phyloP scores from a whole-genome alignment of 2,888 invertebrate species.

The Drosophila koepferae region DNA sequence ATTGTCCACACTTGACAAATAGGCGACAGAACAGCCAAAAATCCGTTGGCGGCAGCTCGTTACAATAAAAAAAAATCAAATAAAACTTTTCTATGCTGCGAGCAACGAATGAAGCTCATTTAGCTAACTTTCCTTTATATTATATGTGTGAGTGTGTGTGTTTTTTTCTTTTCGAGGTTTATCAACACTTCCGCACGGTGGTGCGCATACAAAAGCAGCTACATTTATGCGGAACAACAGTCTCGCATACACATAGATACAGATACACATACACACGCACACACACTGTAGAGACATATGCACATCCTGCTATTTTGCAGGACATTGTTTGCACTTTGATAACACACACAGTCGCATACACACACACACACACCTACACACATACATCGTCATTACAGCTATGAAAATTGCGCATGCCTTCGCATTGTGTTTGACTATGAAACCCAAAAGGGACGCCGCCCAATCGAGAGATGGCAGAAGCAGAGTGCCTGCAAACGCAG shows the following conservation, averaged over 20 bases:
- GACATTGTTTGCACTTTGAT: constrained; percentile 79
- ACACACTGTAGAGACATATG: constrained; percentile 52
- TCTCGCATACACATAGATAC: constrained; percentile 20
- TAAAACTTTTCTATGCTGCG: constrained; percentile 29
- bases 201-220: constrained; percentile 72
- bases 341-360: constrained; percentile 45
- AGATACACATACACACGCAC: constrained; percentile 55
- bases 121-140: constrained; percentile 18
- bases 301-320: constrained; percentile 79
- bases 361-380: constrained; percentile 17
- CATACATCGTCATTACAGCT: constrained; percentile 63
- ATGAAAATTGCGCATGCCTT: constrained; percentile 76
- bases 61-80: not conserved
- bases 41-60: constrained; percentile 2
- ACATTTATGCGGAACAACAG: constrained; percentile 63
- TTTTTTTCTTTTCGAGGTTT: constrained; percentile 49
- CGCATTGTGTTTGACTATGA: constrained; percentile 71
- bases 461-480: not conserved
- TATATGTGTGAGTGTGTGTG: no score
- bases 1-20: constrained; percentile 34
- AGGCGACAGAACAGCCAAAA: not conserved
- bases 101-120: constrained; percentile 55
- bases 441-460: constrained; percentile 17
- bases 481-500: not conserved
- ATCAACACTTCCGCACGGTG: constrained; percentile 77